phyloP scores from a whole-genome alignment of 2,888 invertebrate genomes.

The Parthenolecanium corni region DNA sequence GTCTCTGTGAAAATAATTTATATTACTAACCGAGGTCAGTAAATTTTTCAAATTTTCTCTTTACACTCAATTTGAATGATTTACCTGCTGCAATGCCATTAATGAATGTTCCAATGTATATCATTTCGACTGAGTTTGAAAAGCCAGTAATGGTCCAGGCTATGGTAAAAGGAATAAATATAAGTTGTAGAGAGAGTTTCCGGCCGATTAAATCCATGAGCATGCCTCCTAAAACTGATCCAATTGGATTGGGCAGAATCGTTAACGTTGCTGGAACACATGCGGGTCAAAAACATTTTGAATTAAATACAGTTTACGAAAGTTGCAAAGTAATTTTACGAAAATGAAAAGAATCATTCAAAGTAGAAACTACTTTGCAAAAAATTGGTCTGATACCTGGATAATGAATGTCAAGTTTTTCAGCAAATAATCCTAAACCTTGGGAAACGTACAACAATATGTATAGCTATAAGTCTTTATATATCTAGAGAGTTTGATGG shows the following conservation, averaged over 20 bases:
- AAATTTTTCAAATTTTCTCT: too few relatives aligned
- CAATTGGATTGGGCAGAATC: slow-evolving; percentile 25
- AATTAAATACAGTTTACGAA: background rate
- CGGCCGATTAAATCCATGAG: slow-evolving; percentile 26
- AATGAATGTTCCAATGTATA: slow-evolving; percentile 19
- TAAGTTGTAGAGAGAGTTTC: slow-evolving; percentile 23
- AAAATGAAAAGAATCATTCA: background rate
- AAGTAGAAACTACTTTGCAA: too few relatives aligned
- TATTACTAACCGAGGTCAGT: too few relatives aligned
- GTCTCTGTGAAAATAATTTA: too few relatives aligned
- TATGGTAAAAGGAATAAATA: slow-evolving; percentile 20
- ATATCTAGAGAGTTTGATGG: too few relatives aligned
- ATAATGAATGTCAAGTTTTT: too few relatives aligned
- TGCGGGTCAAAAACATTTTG: background rate
- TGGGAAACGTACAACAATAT: too few relatives aligned
- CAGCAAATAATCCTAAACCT: too few relatives aligned
- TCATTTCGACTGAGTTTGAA: slow-evolving; percentile 4
- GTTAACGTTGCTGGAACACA: slow-evolving; percentile 16
- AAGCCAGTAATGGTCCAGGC: slow-evolving; percentile 27
- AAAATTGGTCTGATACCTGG: too few relatives aligned
- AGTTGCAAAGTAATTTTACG: background rate
- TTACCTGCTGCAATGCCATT: slow-evolving; percentile 18
- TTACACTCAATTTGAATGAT: too few relatives aligned
- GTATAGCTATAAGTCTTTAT: too few relatives aligned
- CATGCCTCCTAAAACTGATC: slow-evolving; percentile 15